These are phyloP conservation scores for Papilio machaon DNA, from an alignment of 1,140 invertebrate species.

Conservation along the genomic window DNA sequence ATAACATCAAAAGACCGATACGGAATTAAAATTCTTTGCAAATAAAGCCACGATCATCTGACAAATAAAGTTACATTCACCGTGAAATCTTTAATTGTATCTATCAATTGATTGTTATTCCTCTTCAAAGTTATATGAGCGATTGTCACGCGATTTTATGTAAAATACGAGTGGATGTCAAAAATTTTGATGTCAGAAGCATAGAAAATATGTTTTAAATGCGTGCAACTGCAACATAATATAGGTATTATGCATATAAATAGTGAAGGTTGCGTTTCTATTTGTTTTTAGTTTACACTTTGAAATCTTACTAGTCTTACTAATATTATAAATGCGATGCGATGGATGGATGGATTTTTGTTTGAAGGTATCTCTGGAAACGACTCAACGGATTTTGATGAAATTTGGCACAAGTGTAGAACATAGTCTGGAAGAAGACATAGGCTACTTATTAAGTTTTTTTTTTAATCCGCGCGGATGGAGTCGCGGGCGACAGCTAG, in stretches of 20 bases:
- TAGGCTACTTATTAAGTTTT: no score
- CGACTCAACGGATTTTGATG: no score
- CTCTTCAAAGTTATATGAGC: constrained; percentile 37
- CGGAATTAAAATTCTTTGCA: constrained; percentile 56
- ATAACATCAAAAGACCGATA: constrained; percentile 41
- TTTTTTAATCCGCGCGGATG: no score
- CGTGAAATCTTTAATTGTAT: constrained; percentile 61
- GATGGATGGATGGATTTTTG: no score
- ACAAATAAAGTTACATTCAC: constrained; percentile 48
- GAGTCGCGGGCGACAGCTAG: no score
- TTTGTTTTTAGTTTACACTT: no score
- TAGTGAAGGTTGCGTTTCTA: no score
- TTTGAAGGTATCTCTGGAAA: no score
- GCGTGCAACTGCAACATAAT: background rate
- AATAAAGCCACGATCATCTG: constrained; percentile 47
- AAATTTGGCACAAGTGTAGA: no score
- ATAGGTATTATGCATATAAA: background rate
- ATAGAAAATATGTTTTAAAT: background rate
- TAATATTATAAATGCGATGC: no score
- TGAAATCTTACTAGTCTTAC: no score
- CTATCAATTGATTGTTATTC: constrained; percentile 39
- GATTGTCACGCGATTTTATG: constrained; percentile 38
- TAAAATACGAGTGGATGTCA: background rate
- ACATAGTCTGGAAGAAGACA: no score
- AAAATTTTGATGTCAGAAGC: background rate